Conservation (phyloP, 2,797 vertebrate species). For the Anabacerthia variegaticeps region DNA sequence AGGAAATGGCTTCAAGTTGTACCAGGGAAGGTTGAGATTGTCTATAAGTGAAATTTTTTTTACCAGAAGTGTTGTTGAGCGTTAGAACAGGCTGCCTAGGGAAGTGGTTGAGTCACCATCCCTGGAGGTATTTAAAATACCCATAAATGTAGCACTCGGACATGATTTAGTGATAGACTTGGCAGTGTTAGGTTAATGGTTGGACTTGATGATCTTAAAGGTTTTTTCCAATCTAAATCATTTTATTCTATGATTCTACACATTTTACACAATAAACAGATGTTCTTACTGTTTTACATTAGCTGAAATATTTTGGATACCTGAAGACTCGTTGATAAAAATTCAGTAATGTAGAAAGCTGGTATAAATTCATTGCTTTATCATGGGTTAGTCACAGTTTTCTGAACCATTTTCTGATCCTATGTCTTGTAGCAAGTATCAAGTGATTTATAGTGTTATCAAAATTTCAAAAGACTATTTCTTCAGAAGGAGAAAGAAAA, state of each 20-base stretch:
- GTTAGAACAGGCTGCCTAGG: not conserved
- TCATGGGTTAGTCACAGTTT: not conserved
- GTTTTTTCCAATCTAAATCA: not conserved
- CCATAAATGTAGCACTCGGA: not conserved
- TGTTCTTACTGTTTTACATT: not conserved
- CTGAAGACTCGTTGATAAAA: not conserved
- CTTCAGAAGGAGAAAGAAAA: not conserved
- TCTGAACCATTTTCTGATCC: not conserved
- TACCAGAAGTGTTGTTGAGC: not conserved
- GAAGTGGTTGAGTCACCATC: not conserved
- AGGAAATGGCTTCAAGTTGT: not conserved
- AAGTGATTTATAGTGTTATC: not conserved
- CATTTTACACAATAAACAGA: not conserved
- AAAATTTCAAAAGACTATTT: not conserved
- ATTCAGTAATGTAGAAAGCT: not conserved
- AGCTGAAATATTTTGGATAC: not conserved
- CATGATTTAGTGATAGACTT: not conserved
- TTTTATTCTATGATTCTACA: not conserved
- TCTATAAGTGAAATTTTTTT: not conserved
- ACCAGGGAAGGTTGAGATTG: not conserved
- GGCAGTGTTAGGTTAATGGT: not conserved
- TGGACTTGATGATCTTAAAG: not conserved
- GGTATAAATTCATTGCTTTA: not conserved
- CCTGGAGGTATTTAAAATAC: not conserved
- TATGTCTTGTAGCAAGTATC: not conserved